Evolutionary conservation across 2,113 vertebrate genomes (phyloP), one percentile per base, ranked within the genome.

Genomic region (Limnothrissa miodon): DNA sequence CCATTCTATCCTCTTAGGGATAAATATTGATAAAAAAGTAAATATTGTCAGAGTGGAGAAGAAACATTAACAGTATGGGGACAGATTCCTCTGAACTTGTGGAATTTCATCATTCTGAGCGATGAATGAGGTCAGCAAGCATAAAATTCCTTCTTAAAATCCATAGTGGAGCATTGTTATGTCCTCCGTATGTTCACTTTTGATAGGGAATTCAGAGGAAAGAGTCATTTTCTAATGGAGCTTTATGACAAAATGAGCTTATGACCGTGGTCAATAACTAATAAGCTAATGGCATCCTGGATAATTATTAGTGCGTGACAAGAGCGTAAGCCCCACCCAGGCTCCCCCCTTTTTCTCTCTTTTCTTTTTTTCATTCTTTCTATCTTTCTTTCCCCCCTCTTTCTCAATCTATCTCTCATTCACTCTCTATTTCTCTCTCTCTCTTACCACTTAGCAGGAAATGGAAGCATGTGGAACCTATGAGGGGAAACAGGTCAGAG

Each of bases 221-320:
- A 13, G 66, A 62, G 11, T 29, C 66, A 74, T 17, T 33, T 62
- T 62, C 29, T 15, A 53, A 62, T 74, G 66, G 25, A 74, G 29
- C 11, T 74, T 74, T 74, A 74, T 74, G 11, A 36, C 29, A 13
- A 36, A 74, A 74, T 36, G 66, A 29, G 25, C 66, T 17, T 74
- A 74, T 33, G 59, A 33, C 59, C 29, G 13, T 74, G 66, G 33
- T 74, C 66, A 36, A 13, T 36, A 83, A 21, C 51, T 66, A 33
- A 83, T 83, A 33, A 78, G 42, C 56, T 82, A 29, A 84, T 78
- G 83, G 85, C 80, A 70, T 79, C 80, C 59, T 83, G 78, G 79
- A 74, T 33, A 74, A 33, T 33, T 36, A 33, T 17, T 15, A 36
- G 66, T 39, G 29, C 25, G 10, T 17, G 15, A 74, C 66, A 74